phyloP scores from a whole-genome alignment of 1,140 invertebrate species.

The fruit fly (Drosophila melanogaster) region DNA sequence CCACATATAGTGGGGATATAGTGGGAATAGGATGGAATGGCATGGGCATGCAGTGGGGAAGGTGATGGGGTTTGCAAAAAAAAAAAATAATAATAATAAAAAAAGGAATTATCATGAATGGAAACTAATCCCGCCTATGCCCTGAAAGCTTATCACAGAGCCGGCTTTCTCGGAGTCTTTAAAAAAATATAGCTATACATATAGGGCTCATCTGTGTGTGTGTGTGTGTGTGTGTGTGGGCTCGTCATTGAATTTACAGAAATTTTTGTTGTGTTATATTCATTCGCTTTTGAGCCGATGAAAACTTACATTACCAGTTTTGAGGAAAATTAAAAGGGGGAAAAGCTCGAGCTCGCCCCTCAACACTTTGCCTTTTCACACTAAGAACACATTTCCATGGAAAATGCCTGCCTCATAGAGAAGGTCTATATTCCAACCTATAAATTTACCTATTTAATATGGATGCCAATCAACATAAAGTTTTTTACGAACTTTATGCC shows the following conservation, averaged over 20 bases:
- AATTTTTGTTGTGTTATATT: slow-evolving; percentile 21
- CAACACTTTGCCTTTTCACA: not conserved
- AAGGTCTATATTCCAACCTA: too few species aligned
- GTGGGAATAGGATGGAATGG: too few species aligned
- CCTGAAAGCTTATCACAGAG: slow-evolving; percentile 48
- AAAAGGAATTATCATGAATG: slow-evolving; percentile 43
- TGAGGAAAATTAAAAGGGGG: slow-evolving; percentile 19
- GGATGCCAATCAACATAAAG: too few species aligned
- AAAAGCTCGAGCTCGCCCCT: not conserved
- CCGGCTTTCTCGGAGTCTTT: slow-evolving; percentile 38
- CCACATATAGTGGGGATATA: too few species aligned
- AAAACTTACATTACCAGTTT: slow-evolving; percentile 32
- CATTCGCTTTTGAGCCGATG: slow-evolving; percentile 4
- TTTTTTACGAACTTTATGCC: not conserved
- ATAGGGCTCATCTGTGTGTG: too few species aligned
- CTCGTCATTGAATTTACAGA: slow-evolving; percentile 32
- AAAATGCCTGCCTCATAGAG: too few species aligned
- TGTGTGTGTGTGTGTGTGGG: slow-evolving; percentile 1
- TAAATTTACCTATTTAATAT: too few species aligned
- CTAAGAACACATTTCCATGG: not conserved
- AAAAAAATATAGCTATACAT: slow-evolving; percentile 11
- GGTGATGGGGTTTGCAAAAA: not conserved
- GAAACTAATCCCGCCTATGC: slow-evolving; percentile 45
- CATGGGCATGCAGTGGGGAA: too few species aligned
- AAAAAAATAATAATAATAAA: not conserved